Conservation (phyloP, 2,888 invertebrate genomes). For the Fragum fragum region DNA sequence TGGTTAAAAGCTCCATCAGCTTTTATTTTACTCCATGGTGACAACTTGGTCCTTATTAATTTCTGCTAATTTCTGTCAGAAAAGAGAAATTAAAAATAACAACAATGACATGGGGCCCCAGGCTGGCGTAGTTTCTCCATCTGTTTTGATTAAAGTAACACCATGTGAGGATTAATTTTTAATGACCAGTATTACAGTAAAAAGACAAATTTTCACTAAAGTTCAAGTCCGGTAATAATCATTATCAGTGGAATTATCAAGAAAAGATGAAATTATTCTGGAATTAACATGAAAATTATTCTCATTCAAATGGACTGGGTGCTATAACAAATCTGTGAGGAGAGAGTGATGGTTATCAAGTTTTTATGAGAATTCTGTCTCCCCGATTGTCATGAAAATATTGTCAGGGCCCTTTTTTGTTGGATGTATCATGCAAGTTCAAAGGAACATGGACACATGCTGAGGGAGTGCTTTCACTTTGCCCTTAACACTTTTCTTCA, state of each 20-base stretch:
- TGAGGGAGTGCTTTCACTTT: slow-evolving; percentile 23
- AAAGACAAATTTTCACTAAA: slow-evolving; percentile 31
- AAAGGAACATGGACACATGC: slow-evolving; percentile 24
- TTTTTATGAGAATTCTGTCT: slow-evolving; percentile 31
- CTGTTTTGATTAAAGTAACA: slow-evolving; percentile 54
- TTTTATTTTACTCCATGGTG: slow-evolving; percentile 18
- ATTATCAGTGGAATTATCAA: slow-evolving; percentile 47
- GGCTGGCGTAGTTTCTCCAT: slow-evolving; percentile 28
- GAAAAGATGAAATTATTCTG: slow-evolving; percentile 52
- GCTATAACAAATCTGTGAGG: slow-evolving; percentile 17
- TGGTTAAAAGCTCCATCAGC: slow-evolving; percentile 10
- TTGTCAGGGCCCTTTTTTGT: slow-evolving; percentile 17
- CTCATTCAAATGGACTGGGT: slow-evolving; percentile 7
- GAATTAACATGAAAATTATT: slow-evolving; percentile 47
- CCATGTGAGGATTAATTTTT: slow-evolving; percentile 59
- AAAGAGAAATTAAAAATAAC: slow-evolving; percentile 54
- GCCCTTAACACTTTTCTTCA: slow-evolving; percentile 4
- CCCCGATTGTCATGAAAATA: slow-evolving; percentile 27
- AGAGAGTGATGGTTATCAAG: slow-evolving; percentile 32
- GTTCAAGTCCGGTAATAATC: slow-evolving; percentile 48
- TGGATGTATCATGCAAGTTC: slow-evolving; percentile 30
- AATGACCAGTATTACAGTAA: slow-evolving; percentile 53
- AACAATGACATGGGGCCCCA: slow-evolving; percentile 28
- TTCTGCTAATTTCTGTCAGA: slow-evolving; percentile 46
- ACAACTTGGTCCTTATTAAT: slow-evolving; percentile 54